Base-by-base conservation (phyloP, 2,113 vertebrate genomes). In the Oryzias celebensis region DNA sequence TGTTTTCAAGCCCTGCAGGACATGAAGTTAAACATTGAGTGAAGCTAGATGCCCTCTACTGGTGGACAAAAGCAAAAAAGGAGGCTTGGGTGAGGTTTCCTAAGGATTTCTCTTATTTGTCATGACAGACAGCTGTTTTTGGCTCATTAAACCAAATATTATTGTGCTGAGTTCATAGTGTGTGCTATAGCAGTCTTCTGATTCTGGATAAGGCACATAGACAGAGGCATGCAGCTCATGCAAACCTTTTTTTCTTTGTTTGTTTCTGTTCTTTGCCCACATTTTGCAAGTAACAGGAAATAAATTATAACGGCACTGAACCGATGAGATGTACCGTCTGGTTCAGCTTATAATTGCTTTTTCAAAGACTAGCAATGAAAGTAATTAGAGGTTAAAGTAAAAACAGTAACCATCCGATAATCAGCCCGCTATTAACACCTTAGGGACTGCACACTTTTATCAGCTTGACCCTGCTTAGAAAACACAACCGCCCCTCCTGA, bases 351-450 rank as follows among this genome's bases (percentile, higher is more conserved):
- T 84, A 87, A 88, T 89, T 88, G 81, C 85, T 85, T 90, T 85
- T 86, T 83, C 54, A 87, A 83, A 88, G 68, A 75, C 75, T 58
- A 64, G 75, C 74, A 76, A 66, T 84, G 71, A 57, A 78, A 86
- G 77, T 82, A 87, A 87, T 89, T 87, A 89, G 64, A 72, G 76
- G 85, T 75, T 41, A 23, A 44, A 77, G 68, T 75, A 80, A 80
- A 83, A 87, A 86, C 81, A 87, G 75, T 69, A 85, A 84, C 71
- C 64, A 71, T 77, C 73, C 70, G 78, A 87, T 86, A 88, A 90
- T 89, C 80, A 84, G 68, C 65, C 47, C 72, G 76, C 81, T 78
- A 84, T 88, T 86, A 89, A 80, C 68, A 81, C 76, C 64, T 73
- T 63, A 46, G 58, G 64, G 70, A 57, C 58, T 67, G 41, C 59